Base-by-base conservation (phyloP, 2,888 invertebrate genomes). In the Cataglyphis cursor region DNA sequence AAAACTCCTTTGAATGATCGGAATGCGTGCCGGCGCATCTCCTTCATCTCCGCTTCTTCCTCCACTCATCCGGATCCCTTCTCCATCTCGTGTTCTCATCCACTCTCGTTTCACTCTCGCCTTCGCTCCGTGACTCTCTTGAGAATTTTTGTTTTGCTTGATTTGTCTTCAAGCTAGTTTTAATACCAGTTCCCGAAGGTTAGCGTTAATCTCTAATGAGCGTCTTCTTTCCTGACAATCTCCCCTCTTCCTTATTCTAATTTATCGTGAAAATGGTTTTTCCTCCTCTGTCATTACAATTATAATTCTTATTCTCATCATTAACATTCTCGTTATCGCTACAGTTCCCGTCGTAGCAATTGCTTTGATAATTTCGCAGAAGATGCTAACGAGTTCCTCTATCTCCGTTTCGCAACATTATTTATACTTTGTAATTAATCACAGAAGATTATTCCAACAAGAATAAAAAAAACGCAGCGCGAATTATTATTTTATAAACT, bases 11-110 rank as follows among this genome's bases (percentile, higher is more conserved):
- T 89, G 80, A 75, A 48, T 57, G 78, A 38, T 75, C 75, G 80
- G 48, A 80, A 89, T 88, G 61, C 85, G 83, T 83, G 73, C 85
- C 85, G 74, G 84, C 68, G 76, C 70, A 75, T 81, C 68, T 35
- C 64, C 81, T 48, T 57, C 57, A 59, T 81, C 62, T 72, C 64
- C 57, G 28, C 65, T 82, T 65, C 57, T 59, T 48, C 74, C 41
- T 73, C 54, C 41, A 21, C 72, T 70, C 73, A 24, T 68, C 54
- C 44, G 54, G 66, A 74, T 65, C 38, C 51, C 76, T 78, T 35
- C 65, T 66, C 68, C 76, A 78, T 70, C 65, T 70, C 76, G 59
- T 24, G 35, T 78, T 70, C 73, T 54, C 66, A 44, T 54, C 68
- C 66, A 51, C 51, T 51, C 51, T 51, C 51, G 51, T 80, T 76